Evolutionary conservation across 1,140 invertebrate genomes (phyloP).

Genomic region (Heterodera carotae): DNA sequence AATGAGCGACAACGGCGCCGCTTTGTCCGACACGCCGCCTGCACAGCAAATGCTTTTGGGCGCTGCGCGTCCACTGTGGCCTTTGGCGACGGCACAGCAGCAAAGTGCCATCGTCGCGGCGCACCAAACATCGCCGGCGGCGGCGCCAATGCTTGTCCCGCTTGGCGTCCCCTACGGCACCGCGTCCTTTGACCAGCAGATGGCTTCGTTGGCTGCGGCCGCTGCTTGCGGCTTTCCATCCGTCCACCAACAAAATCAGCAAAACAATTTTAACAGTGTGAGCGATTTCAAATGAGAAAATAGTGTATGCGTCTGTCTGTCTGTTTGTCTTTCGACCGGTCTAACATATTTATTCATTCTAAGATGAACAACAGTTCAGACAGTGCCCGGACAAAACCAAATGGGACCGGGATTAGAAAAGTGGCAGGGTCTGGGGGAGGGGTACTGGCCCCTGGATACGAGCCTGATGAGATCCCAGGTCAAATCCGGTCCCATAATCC

Average conservation of each 20-base stretch:
- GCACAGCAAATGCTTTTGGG: conserved; percentile 7
- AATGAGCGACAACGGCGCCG: conserved; percentile 22
- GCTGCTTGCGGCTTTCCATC: conserved; percentile 14
- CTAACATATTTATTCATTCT: no score
- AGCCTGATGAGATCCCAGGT: no score
- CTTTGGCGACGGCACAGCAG: neutral
- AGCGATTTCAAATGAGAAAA: no score
- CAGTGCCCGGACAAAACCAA: no score
- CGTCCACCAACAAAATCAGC: neutral
- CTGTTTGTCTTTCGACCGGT: no score
- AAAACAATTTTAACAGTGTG: neutral
- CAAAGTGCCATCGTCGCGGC: neutral
- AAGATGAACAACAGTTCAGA: no score
- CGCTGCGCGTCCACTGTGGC: conserved; percentile 10
- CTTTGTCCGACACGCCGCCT: neutral
- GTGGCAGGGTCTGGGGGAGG: no score
- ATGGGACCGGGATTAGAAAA: no score
- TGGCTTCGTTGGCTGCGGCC: conserved; percentile 24
- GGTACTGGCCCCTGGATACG: no score
- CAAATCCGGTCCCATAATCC: no score
- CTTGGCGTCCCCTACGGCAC: neutral
- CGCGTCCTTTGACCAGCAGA: conserved; percentile 23
- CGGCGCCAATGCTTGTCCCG: conserved; percentile 1
- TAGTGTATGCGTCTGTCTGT: no score
- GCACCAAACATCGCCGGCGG: neutral